These are phyloP conservation scores for Luscinia luscinia DNA, from an alignment of 2,797 vertebrate genomes.

Conservation along the genomic window DNA sequence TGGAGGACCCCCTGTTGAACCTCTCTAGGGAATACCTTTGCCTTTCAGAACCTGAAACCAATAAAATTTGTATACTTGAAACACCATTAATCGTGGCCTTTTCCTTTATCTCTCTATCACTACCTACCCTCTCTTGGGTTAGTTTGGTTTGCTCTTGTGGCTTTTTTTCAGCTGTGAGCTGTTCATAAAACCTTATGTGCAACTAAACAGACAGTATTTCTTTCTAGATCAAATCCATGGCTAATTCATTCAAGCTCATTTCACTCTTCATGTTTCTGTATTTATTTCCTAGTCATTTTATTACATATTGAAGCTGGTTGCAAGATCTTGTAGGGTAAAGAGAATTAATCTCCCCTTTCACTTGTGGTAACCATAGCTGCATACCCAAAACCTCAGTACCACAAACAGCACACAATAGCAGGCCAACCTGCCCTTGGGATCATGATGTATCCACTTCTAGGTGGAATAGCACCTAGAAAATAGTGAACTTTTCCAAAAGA, in stretches of 20 bases:
- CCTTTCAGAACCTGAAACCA: not conserved
- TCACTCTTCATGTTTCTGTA: not conserved
- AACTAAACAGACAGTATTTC: not conserved
- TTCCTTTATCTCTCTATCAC: not conserved
- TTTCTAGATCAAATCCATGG: not conserved
- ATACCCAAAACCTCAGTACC: not conserved
- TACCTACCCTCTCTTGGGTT: not conserved
- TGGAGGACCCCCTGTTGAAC: fast-evolving
- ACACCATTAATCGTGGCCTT: not conserved
- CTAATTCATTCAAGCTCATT: not conserved
- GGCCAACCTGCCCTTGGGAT: not conserved
- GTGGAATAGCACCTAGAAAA: not conserved
- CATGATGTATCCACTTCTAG: not conserved
- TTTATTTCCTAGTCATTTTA: not conserved
- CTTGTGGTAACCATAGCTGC: not conserved
- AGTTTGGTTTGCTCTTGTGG: not conserved
- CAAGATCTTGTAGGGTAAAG: not conserved
- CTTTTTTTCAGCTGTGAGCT: not conserved
- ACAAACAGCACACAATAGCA: not conserved
- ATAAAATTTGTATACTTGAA: not conserved
- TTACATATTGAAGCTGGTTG: not conserved
- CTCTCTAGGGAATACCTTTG: not conserved
- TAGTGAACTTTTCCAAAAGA: not conserved
- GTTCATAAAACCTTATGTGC: not conserved
- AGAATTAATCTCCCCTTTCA: not conserved